Percentiles rank a stretch among this genome's conserved stretches.
Evolutionary conservation across 2,888 invertebrate genomes (phyloP).

Genomic region (Acanthosepion lycidas): DNA sequence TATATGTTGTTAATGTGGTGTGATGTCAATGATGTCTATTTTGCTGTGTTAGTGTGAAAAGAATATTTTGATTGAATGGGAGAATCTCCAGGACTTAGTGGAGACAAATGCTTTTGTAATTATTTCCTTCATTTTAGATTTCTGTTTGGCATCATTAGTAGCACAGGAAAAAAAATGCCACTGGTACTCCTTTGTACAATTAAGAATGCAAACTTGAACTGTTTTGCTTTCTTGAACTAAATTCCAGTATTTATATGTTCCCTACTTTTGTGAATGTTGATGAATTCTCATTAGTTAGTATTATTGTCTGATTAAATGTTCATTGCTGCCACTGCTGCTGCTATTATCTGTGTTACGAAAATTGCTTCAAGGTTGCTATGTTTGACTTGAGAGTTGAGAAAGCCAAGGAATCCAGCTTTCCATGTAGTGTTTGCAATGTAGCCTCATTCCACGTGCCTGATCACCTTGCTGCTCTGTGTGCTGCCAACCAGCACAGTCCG

Average conservation of each 20-base stretch:
- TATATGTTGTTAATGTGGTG: neutral
- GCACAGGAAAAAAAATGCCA: neutral
- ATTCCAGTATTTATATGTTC: neutral
- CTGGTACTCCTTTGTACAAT: neutral
- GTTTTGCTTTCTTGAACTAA: neutral
- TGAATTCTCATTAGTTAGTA: neutral
- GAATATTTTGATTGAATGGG: neutral
- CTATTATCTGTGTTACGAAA: neutral
- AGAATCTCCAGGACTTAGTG: neutral
- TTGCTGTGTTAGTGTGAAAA: neutral
- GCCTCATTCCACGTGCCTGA: neutral
- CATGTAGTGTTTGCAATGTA: neutral
- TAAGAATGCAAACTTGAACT: neutral
- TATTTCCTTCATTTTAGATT: neutral
- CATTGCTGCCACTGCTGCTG: neutral
- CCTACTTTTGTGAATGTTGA: neutral
- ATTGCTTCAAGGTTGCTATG: constrained; percentile 33
- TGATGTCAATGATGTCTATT: neutral
- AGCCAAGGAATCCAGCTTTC: neutral
- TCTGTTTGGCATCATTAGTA: neutral
- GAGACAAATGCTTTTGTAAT: neutral
- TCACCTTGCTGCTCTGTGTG: neutral
- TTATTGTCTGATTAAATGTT: neutral
- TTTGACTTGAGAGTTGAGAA: neutral
- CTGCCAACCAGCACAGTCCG: neutral